phyloP scores from a whole-genome alignment of 2,113 vertebrate species.

The Tetraodon nigroviridis region DNA sequence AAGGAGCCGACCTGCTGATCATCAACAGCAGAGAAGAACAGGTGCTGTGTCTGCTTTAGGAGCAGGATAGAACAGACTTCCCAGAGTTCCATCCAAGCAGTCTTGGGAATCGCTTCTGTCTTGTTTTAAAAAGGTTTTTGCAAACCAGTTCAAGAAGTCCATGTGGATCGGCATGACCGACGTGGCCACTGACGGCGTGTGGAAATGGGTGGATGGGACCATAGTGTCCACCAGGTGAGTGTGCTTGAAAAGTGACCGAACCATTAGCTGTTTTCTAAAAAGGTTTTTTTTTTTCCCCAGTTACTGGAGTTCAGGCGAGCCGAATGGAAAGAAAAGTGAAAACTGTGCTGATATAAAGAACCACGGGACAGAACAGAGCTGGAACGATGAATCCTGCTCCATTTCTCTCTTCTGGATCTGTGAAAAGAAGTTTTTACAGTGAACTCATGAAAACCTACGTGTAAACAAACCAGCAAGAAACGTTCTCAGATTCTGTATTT shows the following conservation, averaged over 20 bases:
- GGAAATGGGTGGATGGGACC: constrained; percentile 22
- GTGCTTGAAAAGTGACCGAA: too few species aligned
- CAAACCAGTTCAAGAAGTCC: background rate
- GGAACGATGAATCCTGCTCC: background rate
- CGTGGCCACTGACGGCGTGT: background rate
- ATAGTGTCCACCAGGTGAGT: background rate
- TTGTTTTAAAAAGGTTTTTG: constrained; percentile 11
- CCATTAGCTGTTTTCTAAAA: background rate
- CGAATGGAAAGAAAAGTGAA: fast-evolving
- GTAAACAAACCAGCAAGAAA: background rate
- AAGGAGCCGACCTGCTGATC: constrained; percentile 32
- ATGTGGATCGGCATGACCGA: constrained; percentile 25
- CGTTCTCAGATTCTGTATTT: too few species aligned
- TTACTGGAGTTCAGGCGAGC: background rate
- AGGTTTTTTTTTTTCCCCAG: constrained; percentile 14
- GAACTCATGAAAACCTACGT: background rate
- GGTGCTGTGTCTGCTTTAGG: constrained; percentile 16
- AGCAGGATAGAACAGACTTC: too few species aligned
- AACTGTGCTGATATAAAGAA: constrained; percentile 7
- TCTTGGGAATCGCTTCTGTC: background rate
- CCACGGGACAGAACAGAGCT: fast-evolving
- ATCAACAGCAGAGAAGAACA: constrained; percentile 43
- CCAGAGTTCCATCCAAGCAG: too few species aligned
- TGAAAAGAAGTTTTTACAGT: constrained; percentile 10
- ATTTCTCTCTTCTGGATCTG: background rate